Evolutionary conservation across 2,113 vertebrate genomes (phyloP), one percentile per base, ranked within the genome.

Genomic region (Amphiprion percula): DNA sequence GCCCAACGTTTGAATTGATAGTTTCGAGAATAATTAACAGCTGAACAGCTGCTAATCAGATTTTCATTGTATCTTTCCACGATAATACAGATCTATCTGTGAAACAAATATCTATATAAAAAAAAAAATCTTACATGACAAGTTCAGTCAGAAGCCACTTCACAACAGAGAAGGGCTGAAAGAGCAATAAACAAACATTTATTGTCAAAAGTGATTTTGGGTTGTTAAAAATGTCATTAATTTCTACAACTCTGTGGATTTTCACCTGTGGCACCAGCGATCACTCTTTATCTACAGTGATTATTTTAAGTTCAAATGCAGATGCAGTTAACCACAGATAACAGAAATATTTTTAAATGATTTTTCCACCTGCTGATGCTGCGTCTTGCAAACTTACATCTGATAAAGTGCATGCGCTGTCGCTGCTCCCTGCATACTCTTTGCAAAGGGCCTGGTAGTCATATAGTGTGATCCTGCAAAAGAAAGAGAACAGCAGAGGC

Each of bases 61-160:
- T 37, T 10, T 9, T 30, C 30, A 30, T 30, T 30, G 30, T 37
- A 37, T 9, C 10, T 30, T 30, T 30, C 2, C 30, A 30, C 2
- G 7, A 37, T 37, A 49, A 49, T 47, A 47, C 16, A 47, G 3
- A 47, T 37, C 8, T 37, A 37, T 37, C 33, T 9, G 30, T 37
- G 7, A 12, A 65, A 46, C 28, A 74, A 55, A 46, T 9, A n/a
- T n/a, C 5, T 17, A 39, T 30, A 59, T 21, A 37, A 21, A 4
- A 16, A 2, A 2, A 39, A 2, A 33, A 62, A 94, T 93, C 97
- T 99, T 96, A 99, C 98, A 98, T 93, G 92, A 98, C 93, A 69
- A 99, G 94, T 94, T 99, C 97, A 71, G 97, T 96, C 95, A 98
- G 94, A 85, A 99, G 96, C 97, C 97, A 99, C 91, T 96, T 99